phyloP scores from a whole-genome alignment of 2,113 vertebrate species.

The Poeciliopsis turrubarensis region DNA sequence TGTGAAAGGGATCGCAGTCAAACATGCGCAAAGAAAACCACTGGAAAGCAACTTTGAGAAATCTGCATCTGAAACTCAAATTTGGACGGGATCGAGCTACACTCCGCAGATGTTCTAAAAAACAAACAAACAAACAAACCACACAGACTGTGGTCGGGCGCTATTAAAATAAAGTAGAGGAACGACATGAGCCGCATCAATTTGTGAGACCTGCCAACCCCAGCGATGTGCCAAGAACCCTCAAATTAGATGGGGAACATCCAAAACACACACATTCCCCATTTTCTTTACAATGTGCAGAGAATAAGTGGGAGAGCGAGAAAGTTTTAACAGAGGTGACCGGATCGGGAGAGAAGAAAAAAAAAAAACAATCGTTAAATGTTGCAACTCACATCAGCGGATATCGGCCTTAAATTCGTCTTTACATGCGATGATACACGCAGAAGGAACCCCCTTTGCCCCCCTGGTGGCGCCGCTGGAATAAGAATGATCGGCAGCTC shows the following conservation, averaged over 20 bases:
- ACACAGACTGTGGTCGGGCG: not conserved
- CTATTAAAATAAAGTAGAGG: not conserved
- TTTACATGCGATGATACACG: not conserved
- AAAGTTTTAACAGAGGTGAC: too few species aligned
- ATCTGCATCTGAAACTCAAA: not conserved
- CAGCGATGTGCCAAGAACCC: slow-evolving; percentile 37
- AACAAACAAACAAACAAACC: not conserved
- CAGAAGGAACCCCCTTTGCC: not conserved
- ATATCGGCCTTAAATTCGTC: not conserved
- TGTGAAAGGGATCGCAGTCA: too few species aligned
- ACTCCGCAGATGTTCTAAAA: not conserved
- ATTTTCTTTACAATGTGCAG: slow-evolving; percentile 12
- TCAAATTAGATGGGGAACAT: slow-evolving; percentile 34
- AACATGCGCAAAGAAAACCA: not conserved
- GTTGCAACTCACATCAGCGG: too few species aligned
- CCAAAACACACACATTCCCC: slow-evolving; percentile 33
- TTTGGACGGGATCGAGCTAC: too few species aligned
- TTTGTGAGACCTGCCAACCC: slow-evolving; percentile 64
- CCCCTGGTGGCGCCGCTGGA: slow-evolving; percentile 34
- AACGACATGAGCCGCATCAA: slow-evolving; percentile 42
- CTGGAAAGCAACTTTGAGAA: not conserved
- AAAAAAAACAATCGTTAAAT: too few species aligned
- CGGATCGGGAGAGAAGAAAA: too few species aligned
- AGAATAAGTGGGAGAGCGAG: slow-evolving; percentile 1
- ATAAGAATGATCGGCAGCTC: slow-evolving; percentile 51